These are phyloP conservation scores for Neotoxoptera formosana DNA, from an alignment of 1,140 invertebrate genomes.

Conservation along the genomic window DNA sequence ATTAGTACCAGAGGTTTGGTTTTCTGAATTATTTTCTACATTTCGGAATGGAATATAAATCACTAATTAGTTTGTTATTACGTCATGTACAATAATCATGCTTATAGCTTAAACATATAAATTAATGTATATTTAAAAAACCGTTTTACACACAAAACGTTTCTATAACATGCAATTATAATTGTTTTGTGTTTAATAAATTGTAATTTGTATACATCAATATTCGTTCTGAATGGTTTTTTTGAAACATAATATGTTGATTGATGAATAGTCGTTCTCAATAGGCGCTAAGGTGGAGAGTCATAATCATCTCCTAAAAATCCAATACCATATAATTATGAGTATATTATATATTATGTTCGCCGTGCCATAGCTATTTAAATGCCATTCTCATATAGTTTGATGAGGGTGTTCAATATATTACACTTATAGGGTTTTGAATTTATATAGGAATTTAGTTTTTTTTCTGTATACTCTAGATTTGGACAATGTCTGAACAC, in stretches of 20 bases:
- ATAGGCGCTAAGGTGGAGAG: too few relatives aligned
- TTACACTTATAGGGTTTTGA: too few relatives aligned
- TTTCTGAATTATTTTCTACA: background rate
- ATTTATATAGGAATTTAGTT: background rate
- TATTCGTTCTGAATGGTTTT: background rate
- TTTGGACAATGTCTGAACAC: too few relatives aligned
- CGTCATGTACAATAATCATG: background rate
- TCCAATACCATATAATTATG: too few relatives aligned
- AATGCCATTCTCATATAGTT: too few relatives aligned
- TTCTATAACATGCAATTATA: background rate
- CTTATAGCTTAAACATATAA: background rate
- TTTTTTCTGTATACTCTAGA: too few relatives aligned
- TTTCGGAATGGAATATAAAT: background rate
- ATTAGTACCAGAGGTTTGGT: background rate
- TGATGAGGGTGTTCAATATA: too few relatives aligned
- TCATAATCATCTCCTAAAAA: too few relatives aligned
- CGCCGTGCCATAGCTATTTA: too few relatives aligned
- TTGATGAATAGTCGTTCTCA: background rate
- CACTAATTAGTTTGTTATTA: background rate
- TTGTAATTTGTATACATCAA: background rate
- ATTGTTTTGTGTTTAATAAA: background rate
- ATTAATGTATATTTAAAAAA: background rate
- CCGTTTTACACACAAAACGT: background rate
- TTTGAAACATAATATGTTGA: background rate
- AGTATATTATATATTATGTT: too few relatives aligned